Evolutionary conservation across 2,797 vertebrate genomes (phyloP).

Genomic region (Melanotaenia parkinsoni): DNA sequence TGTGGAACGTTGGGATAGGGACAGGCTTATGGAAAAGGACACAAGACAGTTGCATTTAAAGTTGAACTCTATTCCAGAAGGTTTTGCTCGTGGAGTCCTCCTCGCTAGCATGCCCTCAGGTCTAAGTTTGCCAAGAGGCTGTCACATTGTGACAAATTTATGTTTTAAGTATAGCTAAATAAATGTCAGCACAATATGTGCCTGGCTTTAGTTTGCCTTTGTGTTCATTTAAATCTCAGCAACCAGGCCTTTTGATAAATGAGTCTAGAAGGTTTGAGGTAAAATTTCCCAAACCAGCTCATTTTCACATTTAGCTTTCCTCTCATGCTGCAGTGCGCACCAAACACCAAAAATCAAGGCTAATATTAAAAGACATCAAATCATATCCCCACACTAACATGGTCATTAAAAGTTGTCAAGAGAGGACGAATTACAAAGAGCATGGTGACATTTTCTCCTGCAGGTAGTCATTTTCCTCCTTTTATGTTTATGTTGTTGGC

Average conservation of each 20-base stretch:
- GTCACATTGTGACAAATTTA: conserved; percentile 58
- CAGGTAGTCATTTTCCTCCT: conserved; percentile 81
- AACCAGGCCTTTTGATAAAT: conserved; percentile 56
- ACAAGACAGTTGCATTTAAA: conserved; percentile 53
- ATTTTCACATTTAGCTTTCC: conserved; percentile 32
- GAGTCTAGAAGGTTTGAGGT: conserved; percentile 37
- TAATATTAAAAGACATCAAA: conserved; percentile 72
- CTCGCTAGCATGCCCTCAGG: conserved; percentile 28
- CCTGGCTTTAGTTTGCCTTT: conserved; percentile 52
- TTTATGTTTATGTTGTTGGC: conserved; percentile 78
- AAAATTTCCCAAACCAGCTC: conserved; percentile 29
- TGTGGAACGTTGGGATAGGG: conserved; percentile 50
- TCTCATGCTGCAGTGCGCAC: conserved; percentile 38
- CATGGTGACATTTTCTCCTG: conserved; percentile 64
- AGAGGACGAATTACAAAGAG: conserved; percentile 79
- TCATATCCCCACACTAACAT: conserved; percentile 61
- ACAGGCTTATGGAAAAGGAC: conserved; percentile 31
- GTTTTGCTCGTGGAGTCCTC: conserved; percentile 19
- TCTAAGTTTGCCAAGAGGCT: conserved; percentile 40
- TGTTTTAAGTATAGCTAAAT: conserved; percentile 63
- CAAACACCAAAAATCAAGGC: conserved; percentile 50
- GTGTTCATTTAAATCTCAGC: conserved; percentile 41
- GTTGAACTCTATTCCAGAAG: conserved; percentile 22
- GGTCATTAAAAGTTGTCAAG: conserved; percentile 74
- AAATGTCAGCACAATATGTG: conserved; percentile 33